Base-by-base conservation (phyloP, 2,113 vertebrate genomes). In the Salvelinus fontinalis region DNA sequence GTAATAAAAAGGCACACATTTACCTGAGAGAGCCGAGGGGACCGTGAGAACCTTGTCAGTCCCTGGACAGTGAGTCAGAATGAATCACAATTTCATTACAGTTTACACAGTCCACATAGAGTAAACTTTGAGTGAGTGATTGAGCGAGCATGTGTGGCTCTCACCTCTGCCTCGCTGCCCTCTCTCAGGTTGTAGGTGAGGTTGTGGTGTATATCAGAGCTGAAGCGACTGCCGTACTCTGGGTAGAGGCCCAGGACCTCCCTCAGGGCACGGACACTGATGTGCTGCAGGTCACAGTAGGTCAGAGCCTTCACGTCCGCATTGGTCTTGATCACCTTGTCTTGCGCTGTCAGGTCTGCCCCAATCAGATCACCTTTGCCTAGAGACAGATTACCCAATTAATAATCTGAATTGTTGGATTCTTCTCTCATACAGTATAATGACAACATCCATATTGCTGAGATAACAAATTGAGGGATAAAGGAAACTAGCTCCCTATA, bases 321-420 rank as follows among this genome's bases (percentile, higher is more conserved):
- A 0, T 96, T 97, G 67, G 95, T 97, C 89, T 99, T 98, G 85
- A 97, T 95, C 87, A 98, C 97, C 83, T 92, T 92, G 24, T 93
- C 95, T 4, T 80, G 85, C 75, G 92, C 92, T 7, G 96, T 92
- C 78, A 97, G 90, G 84, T 99, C 97, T 0, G 96, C 95, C 9
- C 97, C 97, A 62, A 99, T 97, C 73, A 99, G 93, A 85, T 99
- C 96, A 49, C 97, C 97, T 91, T 99, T 99, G 48, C 96, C 97
- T 99, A 89, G 20, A 83, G n/a, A 83, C 9, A 51, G 67, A 70
- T 68, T 14, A 22, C 22, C 31, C 64, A 0, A 2, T 20, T 24
- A n/a, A 71, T 7, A 16, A 20, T 69, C 2, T 24, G 7, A 69
- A 0, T 39, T 12, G 14, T 44, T 39, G 4, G 20, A 44, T 31